Base-by-base conservation (phyloP, 1,140 invertebrate genomes). In the Zaprionus capensis region DNA sequence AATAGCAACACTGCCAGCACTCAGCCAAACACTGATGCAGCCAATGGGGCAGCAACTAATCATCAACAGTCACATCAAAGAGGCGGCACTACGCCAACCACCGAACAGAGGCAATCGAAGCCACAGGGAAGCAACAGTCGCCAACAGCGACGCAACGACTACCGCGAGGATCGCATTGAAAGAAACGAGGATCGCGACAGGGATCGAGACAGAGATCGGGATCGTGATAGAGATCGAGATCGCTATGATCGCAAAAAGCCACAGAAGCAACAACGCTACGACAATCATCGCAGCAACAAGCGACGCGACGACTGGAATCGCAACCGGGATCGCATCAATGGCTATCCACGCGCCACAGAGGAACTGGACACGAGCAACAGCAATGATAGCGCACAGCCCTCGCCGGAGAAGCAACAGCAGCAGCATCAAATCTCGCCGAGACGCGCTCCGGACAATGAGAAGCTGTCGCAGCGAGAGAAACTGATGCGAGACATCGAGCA, bases 401-500 rank as follows among this genome's bases (percentile, higher is more conserved):
- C 91, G 22, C 91, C 91, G 0, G 91, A 92, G 53, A 92, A 92
- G 69, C 85, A 91, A 34, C 73, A 75, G 20, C 83, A 92, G 11
- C 85, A 78, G 22, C 77, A 85, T 17, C 83, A 88, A 56, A 75
- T 76, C 5, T 88, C 84, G 1, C 84, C 84, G 0, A 41, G 65
- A 15, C 64, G 79, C n/a, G 65, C 68, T 12, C 64, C 80, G 0
- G 91, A 92, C 3, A 85, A 91, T 55, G 91, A 92, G 28, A 92
- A 92, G 59, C 77, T 92, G 4, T 92, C 95, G 49, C 97, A 97
- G 91, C 94, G 96, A 49, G 98, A 97, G 88, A 94, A 96, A 49
- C 94, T 99, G 24, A 96, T 95, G 24, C 96, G 98, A 15, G 96
- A 98, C 85, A 92, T 99, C 24, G 95, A 95, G 66, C 95, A 94